Evolutionary conservation across 2,113 vertebrate genomes (phyloP).

Genomic region (Corythaeola cristata): DNA sequence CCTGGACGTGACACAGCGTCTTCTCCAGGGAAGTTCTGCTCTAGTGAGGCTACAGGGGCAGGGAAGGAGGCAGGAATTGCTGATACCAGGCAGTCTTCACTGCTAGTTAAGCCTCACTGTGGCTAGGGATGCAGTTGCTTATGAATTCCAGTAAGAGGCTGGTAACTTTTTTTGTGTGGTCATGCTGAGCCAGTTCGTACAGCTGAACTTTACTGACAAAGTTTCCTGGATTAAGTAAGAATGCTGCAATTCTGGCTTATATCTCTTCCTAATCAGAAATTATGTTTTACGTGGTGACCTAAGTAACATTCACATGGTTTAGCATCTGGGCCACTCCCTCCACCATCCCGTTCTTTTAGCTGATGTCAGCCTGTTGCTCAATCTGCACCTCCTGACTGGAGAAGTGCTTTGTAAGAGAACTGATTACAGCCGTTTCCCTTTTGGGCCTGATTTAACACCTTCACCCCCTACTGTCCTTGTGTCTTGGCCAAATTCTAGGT

Average conservation of each 20-base stretch:
- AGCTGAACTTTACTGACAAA: background rate
- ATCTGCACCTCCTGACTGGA: conserved; percentile 19
- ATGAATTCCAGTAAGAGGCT: background rate
- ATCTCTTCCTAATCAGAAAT: background rate
- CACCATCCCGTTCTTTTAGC: background rate
- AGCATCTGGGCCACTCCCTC: background rate
- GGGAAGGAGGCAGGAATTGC: background rate
- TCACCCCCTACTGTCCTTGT: background rate
- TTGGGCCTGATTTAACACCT: background rate
- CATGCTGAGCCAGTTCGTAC: background rate
- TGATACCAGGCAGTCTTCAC: background rate
- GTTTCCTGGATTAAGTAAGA: conserved; percentile 28
- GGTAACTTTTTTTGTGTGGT: background rate
- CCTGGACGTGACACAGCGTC: background rate
- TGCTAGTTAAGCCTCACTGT: background rate
- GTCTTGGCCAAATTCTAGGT: background rate
- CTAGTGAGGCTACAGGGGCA: background rate
- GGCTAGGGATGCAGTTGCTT: background rate
- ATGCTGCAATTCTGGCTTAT: background rate
- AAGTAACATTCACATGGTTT: background rate
- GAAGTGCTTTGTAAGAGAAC: background rate
- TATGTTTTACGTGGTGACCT: background rate
- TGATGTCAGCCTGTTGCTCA: conserved; percentile 57
- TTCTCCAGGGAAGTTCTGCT: background rate
- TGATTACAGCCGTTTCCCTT: background rate